A percentile compares a stretch with the other conserved stretches of the same genome.
Conservation (phyloP, 2,113 vertebrate species). For the Phylloscopus trochiloides region DNA sequence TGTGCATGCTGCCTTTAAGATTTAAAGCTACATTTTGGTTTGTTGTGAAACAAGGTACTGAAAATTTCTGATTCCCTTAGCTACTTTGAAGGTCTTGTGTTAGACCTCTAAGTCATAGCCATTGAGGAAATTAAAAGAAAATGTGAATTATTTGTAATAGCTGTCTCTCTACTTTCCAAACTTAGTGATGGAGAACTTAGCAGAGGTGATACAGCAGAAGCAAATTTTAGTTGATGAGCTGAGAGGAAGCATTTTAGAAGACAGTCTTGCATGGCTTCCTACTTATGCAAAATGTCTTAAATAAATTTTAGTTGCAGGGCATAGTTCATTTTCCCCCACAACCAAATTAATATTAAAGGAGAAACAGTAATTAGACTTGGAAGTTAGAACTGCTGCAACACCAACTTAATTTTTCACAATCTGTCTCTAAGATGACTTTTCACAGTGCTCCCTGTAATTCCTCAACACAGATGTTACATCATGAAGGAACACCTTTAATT, state of each 20-base stretch:
- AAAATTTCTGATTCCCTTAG: background rate
- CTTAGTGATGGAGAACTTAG: background rate
- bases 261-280: background rate
- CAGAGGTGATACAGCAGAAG: background rate
- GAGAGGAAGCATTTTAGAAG: background rate
- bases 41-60: background rate
- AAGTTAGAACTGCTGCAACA: background rate
- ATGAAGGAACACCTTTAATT: background rate
- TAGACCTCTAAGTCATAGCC: background rate
- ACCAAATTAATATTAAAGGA: background rate
- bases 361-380: background rate
- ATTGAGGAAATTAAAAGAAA: background rate
- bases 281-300: background rate
- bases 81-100: background rate
- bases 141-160: background rate
- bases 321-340: background rate
- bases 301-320: background rate
- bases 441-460: background rate
- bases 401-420: background rate
- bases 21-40: background rate
- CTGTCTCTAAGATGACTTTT: background rate
- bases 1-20: background rate
- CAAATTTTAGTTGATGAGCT: background rate
- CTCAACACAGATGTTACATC: background rate
- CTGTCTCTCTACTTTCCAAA: background rate